Evolutionary conservation across 2,113 vertebrate genomes (phyloP), one percentile per base, ranked within the genome.

Genomic region (Colaptes auratus): DNA sequence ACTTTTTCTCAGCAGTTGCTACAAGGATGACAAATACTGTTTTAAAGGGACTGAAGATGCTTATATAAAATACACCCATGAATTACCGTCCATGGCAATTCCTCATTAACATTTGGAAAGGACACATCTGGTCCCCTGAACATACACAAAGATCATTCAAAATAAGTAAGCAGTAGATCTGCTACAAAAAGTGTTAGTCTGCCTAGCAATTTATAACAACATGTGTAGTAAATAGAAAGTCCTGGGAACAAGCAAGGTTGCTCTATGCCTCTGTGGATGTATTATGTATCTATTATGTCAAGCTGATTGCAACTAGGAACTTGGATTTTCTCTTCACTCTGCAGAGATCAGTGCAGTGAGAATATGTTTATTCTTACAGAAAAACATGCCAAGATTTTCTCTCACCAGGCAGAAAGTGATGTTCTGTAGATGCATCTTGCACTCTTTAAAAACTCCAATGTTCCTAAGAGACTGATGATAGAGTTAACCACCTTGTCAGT

Each of bases 141-240:
- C 53, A 52, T 85, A 33, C 36, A 83, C 31, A 74, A 75, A 9
- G 58, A 77, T 88, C 33, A 91, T 91, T 93, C 82, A 91, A 77
- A 93, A 33, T 87, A 89, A 93, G 72, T 87, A 95, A 96, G 87
- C 84, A 95, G 87, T 48, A 83, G 75, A 81, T 89, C 79, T 86
- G 64, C 52, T 94, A 31, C 69, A 77, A 16, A 44, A 89, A 66
- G 8, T 46, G 17, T 79, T 93, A 66, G 23, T 50, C 64, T 92
- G 82, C 9, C 25, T 52, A 64, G 50, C 52, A 92, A 93, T 95
- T 92, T 92, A 93, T 74, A 64, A 87, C 35, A 87, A 17, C 1
- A 0, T 48, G 48, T 28, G 55, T 17, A 78, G 82, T 81, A 95
- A 93, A 93, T 46, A 74, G 84, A 89, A 96, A 80, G 42, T 66